A percentile compares a stretch with the other conserved stretches of the same genome.
phyloP scores from a whole-genome alignment of 2,888 invertebrate genomes.

The Caenorhabditis afra region DNA sequence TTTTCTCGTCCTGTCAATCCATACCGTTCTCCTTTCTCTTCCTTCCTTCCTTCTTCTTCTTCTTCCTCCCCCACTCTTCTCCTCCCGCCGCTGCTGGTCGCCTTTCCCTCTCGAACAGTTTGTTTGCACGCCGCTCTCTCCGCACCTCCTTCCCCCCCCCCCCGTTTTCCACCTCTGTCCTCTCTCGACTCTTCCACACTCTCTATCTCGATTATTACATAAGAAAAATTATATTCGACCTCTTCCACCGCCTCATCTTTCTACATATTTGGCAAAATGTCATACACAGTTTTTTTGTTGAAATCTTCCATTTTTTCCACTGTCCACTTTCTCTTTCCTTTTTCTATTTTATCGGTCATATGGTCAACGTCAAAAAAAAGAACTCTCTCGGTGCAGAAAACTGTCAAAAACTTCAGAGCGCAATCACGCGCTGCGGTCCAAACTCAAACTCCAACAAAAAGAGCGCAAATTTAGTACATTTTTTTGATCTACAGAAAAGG shows the following conservation, averaged over 20 bases:
- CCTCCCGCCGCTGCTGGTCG: background rate
- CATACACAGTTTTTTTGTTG: background rate
- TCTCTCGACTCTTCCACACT: conserved; percentile 31
- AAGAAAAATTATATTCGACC: background rate
- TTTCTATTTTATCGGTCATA: too few relatives aligned
- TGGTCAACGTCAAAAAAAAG: too few relatives aligned
- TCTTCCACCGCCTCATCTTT: too few relatives aligned
- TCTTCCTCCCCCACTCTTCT: background rate
- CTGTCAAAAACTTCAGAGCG: too few relatives aligned
- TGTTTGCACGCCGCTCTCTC: conserved; percentile 51
- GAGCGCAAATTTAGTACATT: too few relatives aligned
- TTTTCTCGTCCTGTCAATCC: conserved; percentile 40
- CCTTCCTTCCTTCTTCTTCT: background rate
- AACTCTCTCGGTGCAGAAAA: too few relatives aligned
- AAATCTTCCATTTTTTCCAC: background rate
- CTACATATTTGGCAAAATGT: too few relatives aligned
- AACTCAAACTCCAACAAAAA: too few relatives aligned
- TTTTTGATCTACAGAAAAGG: too few relatives aligned
- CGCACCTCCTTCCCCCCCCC: background rate
- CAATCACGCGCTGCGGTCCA: too few relatives aligned
- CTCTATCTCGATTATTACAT: conserved; percentile 19
- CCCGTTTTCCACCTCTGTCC: background rate
- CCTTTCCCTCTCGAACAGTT: conserved; percentile 42
- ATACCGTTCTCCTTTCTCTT: conserved; percentile 28
- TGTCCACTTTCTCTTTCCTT: background rate